Evolutionary conservation across 2,888 invertebrate genomes (phyloP).

Genomic region (Coenonympha glycerion): DNA sequence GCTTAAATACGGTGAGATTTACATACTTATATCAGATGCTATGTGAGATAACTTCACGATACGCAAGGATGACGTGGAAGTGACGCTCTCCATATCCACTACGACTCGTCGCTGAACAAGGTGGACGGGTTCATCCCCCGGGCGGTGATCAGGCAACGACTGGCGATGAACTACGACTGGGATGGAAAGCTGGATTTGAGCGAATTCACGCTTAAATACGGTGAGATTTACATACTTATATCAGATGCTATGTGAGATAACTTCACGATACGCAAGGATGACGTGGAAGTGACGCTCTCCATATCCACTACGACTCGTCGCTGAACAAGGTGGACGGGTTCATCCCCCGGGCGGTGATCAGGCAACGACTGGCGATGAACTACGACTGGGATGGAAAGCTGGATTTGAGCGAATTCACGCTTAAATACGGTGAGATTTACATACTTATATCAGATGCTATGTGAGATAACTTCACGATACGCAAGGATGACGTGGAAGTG

Average conservation of each 20-base stretch:
- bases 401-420: constrained; percentile 48
- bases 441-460: too few relatives aligned
- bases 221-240: constrained; percentile 41
- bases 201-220: constrained; percentile 47
- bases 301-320: constrained; percentile 35
- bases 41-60: constrained; percentile 44
- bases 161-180: constrained; percentile 32
- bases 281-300: constrained; percentile 38
- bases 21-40: too few relatives aligned
- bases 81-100: constrained; percentile 38
- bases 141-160: constrained; percentile 40
- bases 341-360: constrained; percentile 47
- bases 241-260: too few relatives aligned
- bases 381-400: constrained; percentile 36
- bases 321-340: constrained; percentile 44
- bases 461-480: constrained; percentile 43
- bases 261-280: constrained; percentile 41
- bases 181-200: constrained; percentile 41
- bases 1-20: constrained; percentile 44
- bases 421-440: constrained; percentile 43
- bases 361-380: constrained; percentile 34
- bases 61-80: constrained; percentile 38
- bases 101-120: constrained; percentile 33
- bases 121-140: constrained; percentile 52
- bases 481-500: constrained; percentile 40